Percentiles rank a stretch among this genome's conserved stretches.
Evolutionary conservation across 2,888 invertebrate genomes (phyloP).

Genomic region (Ischnus inquisitorius): DNA sequence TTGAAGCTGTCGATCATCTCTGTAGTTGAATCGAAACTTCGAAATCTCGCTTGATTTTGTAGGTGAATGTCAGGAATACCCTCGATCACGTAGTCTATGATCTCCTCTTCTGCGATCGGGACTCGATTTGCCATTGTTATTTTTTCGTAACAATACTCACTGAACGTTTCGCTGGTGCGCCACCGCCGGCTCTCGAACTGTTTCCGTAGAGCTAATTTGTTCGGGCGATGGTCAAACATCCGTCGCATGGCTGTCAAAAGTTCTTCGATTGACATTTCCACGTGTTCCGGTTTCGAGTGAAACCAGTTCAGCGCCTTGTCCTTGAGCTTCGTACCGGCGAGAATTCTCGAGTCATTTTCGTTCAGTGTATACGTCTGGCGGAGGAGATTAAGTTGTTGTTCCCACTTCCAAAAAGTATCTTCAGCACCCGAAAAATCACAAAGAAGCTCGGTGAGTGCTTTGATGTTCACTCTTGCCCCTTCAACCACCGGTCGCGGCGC

Average conservation of each 20-base stretch:
- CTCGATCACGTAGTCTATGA: slow-evolving; percentile 67
- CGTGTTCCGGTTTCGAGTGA: slow-evolving; percentile 60
- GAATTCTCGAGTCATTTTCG: slow-evolving; percentile 53
- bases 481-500: background rate
- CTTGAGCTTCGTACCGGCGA: slow-evolving; percentile 61
- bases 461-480: slow-evolving; percentile 31
- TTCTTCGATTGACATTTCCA: slow-evolving; percentile 50
- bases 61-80: slow-evolving; percentile 64
- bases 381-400: slow-evolving; percentile 58
- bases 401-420: slow-evolving; percentile 56
- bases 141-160: slow-evolving; percentile 69
- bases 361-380: slow-evolving; percentile 50
- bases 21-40: slow-evolving; percentile 31
- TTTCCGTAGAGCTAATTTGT: slow-evolving; percentile 46
- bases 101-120: slow-evolving; percentile 62
- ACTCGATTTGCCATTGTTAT: slow-evolving; percentile 65
- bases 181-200: slow-evolving; percentile 63
- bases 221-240: slow-evolving; percentile 64
- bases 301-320: slow-evolving; percentile 62
- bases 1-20: slow-evolving; percentile 50
- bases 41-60: slow-evolving; percentile 63
- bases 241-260: slow-evolving; percentile 53
- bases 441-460: slow-evolving; percentile 52
- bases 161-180: slow-evolving; percentile 61
- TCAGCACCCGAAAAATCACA: slow-evolving; percentile 56